A percentile compares a stretch with the other conserved stretches of the same genome.
phyloP scores from a whole-genome alignment of 2,797 vertebrate species.

The Pygocentrus nattereri region DNA sequence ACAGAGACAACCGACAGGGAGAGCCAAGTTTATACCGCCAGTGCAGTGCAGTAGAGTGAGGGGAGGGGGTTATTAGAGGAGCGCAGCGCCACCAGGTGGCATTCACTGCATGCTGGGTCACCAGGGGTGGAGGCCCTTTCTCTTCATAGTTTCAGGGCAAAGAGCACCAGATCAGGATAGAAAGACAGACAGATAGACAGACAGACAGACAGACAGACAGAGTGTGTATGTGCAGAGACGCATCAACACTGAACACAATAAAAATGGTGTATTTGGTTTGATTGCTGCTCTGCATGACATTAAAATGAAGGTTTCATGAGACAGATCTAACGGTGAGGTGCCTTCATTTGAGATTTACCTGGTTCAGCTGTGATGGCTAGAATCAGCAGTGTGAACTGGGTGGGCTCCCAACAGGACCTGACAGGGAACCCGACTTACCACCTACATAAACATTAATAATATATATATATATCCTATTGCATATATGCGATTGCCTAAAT shows the following conservation, averaged over 20 bases:
- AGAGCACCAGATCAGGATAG: background rate
- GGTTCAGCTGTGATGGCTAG: background rate
- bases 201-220: background rate
- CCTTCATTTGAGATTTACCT: background rate
- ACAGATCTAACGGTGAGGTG: constrained; percentile 6
- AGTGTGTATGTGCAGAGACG: too few relatives aligned
- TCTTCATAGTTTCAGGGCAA: background rate
- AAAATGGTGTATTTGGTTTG: too few relatives aligned
- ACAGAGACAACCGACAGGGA: background rate
- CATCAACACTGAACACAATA: too few relatives aligned
- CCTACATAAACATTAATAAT: too few relatives aligned
- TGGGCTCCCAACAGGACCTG: too few relatives aligned
- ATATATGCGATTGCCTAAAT: too few relatives aligned
- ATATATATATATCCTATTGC: too few relatives aligned
- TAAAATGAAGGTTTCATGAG: background rate
- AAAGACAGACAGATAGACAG: background rate
- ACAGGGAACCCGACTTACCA: too few relatives aligned
- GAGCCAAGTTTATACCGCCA: background rate
- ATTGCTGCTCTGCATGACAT: too few relatives aligned
- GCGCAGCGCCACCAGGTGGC: constrained; percentile 42
- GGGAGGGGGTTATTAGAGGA: constrained; percentile 8
- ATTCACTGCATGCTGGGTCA: constrained; percentile 10
- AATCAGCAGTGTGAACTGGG: too few relatives aligned
- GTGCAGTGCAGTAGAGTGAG: background rate
- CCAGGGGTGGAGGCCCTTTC: background rate